Conservation (phyloP, 2,113 vertebrate genomes). For the Coreoperca whiteheadi region DNA sequence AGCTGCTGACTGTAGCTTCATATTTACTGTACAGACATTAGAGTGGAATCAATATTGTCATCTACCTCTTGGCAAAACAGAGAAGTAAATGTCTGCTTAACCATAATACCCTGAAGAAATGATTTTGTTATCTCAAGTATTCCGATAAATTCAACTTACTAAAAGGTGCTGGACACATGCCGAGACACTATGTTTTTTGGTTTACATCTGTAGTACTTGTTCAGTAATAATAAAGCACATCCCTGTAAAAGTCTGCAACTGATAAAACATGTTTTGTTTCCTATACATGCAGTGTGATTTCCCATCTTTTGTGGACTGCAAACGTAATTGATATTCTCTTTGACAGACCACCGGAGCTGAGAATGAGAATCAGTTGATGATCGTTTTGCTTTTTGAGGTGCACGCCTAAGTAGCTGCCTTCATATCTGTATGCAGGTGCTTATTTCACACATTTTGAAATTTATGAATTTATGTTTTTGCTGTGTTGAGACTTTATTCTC, state of each 20-base stretch:
- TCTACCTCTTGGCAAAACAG: neutral
- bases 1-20: neutral
- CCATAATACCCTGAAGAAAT: neutral
- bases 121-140: neutral
- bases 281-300: neutral
- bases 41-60: neutral
- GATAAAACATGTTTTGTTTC: neutral
- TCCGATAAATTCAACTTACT: neutral
- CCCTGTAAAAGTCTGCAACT: neutral
- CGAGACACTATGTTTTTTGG: neutral
- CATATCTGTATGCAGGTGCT: neutral
- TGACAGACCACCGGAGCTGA: slow-evolving; percentile 41
- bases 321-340: slow-evolving; percentile 7
- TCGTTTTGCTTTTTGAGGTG: slow-evolving; percentile 18
- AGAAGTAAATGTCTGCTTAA: neutral
- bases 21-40: neutral
- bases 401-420: slow-evolving; percentile 8
- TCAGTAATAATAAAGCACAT: neutral
- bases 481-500: neutral
- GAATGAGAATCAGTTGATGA: slow-evolving; percentile 41
- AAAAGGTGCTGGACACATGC: neutral
- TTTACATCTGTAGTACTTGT: neutral
- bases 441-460: slow-evolving; percentile 26
- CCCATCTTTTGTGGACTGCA: slow-evolving; percentile 13
- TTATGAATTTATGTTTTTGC: neutral